These are phyloP conservation scores for Trinorchestia longiramus DNA, from an alignment of 1,140 invertebrate genomes.

Conservation along the genomic window DNA sequence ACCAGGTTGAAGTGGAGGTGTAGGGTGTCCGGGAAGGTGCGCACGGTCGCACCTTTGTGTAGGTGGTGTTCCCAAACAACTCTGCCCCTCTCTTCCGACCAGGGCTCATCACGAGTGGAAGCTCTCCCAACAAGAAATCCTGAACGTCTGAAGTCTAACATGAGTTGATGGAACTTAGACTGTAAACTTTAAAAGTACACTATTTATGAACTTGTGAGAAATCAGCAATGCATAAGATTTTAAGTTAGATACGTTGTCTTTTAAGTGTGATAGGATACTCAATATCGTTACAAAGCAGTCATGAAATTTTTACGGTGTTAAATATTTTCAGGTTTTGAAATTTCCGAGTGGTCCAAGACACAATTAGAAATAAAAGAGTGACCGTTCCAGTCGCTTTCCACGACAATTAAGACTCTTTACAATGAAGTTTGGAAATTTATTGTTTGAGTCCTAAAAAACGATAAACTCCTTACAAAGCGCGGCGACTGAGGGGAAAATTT, in stretches of 20 bases:
- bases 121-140: background rate
- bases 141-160: background rate
- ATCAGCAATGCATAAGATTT: background rate
- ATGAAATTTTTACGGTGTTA: background rate
- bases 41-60: constrained; percentile 4
- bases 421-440: background rate
- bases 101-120: background rate
- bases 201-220: background rate
- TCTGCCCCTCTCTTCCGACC: background rate
- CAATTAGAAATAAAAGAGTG: background rate
- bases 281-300: background rate
- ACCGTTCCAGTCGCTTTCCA: background rate
- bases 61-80: constrained; percentile 9
- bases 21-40: constrained; percentile 13
- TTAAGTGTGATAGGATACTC: background rate
- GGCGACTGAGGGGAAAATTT: background rate
- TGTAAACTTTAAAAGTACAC: background rate
- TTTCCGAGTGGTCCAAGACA: background rate
- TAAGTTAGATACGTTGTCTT: background rate
- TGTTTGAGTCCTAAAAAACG: background rate
- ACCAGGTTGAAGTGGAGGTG: background rate
- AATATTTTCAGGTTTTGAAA: background rate
- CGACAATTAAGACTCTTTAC: no score
- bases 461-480: background rate
- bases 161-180: background rate